phyloP scores from a whole-genome alignment of 2,113 vertebrate genomes.

The Amblyornis subalaris region DNA sequence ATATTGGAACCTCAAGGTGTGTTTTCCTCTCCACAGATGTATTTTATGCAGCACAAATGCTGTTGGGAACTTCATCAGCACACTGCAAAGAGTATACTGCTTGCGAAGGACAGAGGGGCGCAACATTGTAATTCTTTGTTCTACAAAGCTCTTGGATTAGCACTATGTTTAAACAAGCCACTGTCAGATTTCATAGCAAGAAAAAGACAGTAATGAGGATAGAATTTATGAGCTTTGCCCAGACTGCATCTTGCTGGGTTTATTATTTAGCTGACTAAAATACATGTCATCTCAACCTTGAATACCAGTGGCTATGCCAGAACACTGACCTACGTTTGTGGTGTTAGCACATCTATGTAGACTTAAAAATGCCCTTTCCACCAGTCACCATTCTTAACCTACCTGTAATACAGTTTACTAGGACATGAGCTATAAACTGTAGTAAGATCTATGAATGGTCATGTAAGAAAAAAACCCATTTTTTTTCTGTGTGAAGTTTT shows the following conservation, averaged over 20 bases:
- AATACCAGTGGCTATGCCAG: not conserved
- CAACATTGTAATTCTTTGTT: not conserved
- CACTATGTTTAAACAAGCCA: not conserved
- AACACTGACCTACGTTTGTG: not conserved
- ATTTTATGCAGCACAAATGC: constrained; percentile 4
- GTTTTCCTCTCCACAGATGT: not conserved
- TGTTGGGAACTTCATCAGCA: not conserved
- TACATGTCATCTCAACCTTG: not conserved
- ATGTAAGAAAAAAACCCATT: not conserved
- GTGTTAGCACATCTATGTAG: not conserved
- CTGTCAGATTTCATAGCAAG: not conserved
- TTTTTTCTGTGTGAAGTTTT: not conserved
- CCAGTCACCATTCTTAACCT: not conserved
- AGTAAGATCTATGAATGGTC: not conserved
- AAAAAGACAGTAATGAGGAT: not conserved
- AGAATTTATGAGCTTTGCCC: not conserved
- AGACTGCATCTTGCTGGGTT: not conserved
- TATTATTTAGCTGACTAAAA: not conserved
- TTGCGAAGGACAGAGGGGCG: not conserved
- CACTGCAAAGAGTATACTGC: not conserved
- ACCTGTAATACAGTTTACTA: not conserved
- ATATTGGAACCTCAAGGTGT: constrained; percentile 22
- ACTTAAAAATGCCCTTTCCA: not conserved
- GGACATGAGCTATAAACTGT: not conserved
- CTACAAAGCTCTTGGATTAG: not conserved